phyloP scores from a whole-genome alignment of 92 coral and sea anemone genomes.

The Epizoanthus fatuus region DNA sequence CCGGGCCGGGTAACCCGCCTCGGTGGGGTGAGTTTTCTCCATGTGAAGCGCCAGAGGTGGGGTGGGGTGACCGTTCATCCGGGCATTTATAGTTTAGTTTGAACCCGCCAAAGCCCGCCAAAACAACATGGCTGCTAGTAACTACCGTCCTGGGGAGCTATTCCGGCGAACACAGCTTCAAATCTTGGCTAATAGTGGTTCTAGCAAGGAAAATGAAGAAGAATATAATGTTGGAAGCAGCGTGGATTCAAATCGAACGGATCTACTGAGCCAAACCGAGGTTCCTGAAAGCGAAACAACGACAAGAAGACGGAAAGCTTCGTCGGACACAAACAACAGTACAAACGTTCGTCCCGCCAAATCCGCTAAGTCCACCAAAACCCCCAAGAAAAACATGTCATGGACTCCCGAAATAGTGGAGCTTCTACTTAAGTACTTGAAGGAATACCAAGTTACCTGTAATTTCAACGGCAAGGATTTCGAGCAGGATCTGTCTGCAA shows the following conservation, averaged over 20 bases:
- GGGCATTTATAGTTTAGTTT: conserved; percentile 47
- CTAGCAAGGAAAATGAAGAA: conserved; percentile 31
- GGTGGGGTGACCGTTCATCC: conserved; percentile 55
- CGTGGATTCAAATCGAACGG: conserved; percentile 19
- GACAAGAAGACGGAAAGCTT: no score
- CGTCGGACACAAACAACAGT: no score
- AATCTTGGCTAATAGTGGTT: conserved; percentile 15
- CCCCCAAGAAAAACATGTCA: no score
- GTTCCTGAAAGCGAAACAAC: not conserved
- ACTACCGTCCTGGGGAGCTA: conserved; percentile 49
- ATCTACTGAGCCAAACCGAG: conserved; percentile 8
- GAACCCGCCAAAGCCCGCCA: conserved; percentile 62
- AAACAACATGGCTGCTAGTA: conserved; percentile 44
- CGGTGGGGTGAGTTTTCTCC: conserved; percentile 57
- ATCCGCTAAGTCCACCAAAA: no score
- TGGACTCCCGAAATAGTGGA: no score
- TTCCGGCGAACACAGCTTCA: conserved; percentile 43
- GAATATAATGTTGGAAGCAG: conserved; percentile 28
- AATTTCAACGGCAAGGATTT: no score
- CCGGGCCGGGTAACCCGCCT: conserved; percentile 32
- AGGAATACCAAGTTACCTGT: no score
- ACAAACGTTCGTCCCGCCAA: no score
- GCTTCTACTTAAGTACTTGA: no score
- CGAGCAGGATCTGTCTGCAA: no score
- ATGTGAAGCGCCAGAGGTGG: conserved; percentile 34